Evolutionary conservation across 2,888 invertebrate genomes (phyloP).

Genomic region (Athalia rosae): DNA sequence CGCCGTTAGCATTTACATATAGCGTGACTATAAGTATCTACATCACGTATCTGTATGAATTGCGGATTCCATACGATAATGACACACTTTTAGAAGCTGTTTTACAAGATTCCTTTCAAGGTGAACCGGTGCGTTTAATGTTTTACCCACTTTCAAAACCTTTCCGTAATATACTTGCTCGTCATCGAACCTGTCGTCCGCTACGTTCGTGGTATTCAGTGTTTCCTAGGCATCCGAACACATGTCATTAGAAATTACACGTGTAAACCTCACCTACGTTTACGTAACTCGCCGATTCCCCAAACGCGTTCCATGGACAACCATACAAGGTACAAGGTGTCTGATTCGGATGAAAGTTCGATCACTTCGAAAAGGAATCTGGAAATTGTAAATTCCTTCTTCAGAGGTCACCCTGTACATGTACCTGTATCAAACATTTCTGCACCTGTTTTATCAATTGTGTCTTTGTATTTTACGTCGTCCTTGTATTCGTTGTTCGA

Average conservation of each 20-base stretch:
- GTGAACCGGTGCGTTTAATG: conserved; percentile 35
- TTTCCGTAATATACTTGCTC: neutral
- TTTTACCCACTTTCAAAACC: conserved; percentile 42
- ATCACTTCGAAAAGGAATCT: no score
- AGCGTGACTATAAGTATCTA: neutral
- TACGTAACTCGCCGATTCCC: neutral
- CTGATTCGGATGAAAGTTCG: no score
- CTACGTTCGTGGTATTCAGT: neutral
- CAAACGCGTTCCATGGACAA: no score
- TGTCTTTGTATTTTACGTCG: no score
- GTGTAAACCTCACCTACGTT: neutral
- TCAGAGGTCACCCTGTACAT: no score
- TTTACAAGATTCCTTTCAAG: conserved; percentile 57
- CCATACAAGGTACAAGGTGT: no score
- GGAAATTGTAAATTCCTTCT: no score
- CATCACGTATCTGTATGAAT: conserved; percentile 8
- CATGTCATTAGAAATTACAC: neutral
- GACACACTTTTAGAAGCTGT: conserved; percentile 46
- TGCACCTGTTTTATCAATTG: no score
- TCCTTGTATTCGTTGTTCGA: no score
- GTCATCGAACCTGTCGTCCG: neutral
- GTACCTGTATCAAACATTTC: no score
- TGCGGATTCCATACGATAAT: conserved; percentile 23
- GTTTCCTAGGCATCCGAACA: neutral
- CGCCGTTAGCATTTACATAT: no score